Evolutionary conservation across 2,888 invertebrate genomes (phyloP), one percentile per base, ranked within the genome.

Genomic region (Protodeltote pygarga): DNA sequence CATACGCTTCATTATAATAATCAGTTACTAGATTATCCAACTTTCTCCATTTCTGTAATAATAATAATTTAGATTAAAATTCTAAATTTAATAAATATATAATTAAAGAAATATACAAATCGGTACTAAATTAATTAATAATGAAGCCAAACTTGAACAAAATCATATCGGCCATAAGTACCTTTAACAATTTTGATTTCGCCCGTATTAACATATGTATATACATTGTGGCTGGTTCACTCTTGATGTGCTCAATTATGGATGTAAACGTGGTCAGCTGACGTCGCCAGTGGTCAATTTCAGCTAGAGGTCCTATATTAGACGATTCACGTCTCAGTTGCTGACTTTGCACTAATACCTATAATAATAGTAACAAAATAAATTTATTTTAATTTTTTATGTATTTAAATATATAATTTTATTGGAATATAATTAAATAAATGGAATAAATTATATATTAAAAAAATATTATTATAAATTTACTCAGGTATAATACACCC

Each of bases 211-310:
- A 85, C 29, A 95, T 94, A 31, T 94, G 93, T 45, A 97, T 94
- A 65, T 95, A 95, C 85, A 94, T 94, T 73, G 94, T 93, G 60
- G 96, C 95, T 3, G 94, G 92, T 2, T 93, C 86, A 5, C 93
- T 93, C 73, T 95, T 95, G 20, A 96, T 93, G 81, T 97, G 96
- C 71, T 97, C 96, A 2, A 96, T 94, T 38, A 98, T 95, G 8
- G 96, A 96, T 17, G 96, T 96, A 80, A 97, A 97, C 33, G 94
- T 94, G 0, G 96, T 95, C 31, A 97, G 91, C 68, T 96, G 94
- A 33, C 94, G 92, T 15, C 96, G 93, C 98, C 98, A 98, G 78
- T 97, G 95, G 24, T 95, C 95, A 25, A 98, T 89, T 87, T 98
- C 97, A 0, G 96, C 96, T 0, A 95, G 79, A 0, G 97, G 97